Conservation (phyloP, 2,888 invertebrate genomes). For the Caenorhabditis doughertyi region DNA sequence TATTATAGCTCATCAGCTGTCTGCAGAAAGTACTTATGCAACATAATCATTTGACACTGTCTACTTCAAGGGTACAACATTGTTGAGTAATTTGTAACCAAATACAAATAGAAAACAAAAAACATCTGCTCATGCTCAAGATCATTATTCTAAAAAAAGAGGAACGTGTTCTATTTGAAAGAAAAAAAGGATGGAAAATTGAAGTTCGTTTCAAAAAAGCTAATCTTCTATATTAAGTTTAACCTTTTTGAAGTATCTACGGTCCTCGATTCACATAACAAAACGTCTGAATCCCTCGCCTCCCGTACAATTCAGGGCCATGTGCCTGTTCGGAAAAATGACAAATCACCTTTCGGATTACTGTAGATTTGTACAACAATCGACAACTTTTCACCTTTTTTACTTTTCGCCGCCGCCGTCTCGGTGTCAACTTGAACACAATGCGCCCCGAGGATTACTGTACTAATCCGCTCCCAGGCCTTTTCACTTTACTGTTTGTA, state of each 20-base stretch:
- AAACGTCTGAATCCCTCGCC: neutral
- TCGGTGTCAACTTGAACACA: conserved; percentile 37
- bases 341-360: conserved; percentile 37
- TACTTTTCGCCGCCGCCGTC: conserved; percentile 38
- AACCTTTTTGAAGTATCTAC: too few relatives aligned
- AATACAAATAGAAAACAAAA: conserved; percentile 10
- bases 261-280: too few relatives aligned
- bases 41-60: conserved; percentile 39
- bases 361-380: conserved; percentile 27
- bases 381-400: conserved; percentile 55
- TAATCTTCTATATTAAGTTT: too few relatives aligned
- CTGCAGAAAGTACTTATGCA: conserved; percentile 21
- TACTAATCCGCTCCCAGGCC: conserved; percentile 17
- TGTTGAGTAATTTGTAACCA: conserved; percentile 32
- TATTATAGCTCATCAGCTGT: conserved; percentile 19
- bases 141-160: too few relatives aligned
- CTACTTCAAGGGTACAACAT: conserved; percentile 33
- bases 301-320: neutral
- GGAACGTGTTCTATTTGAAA: too few relatives aligned
- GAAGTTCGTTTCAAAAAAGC: too few relatives aligned
- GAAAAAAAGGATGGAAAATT: too few relatives aligned
- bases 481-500: conserved; percentile 20
- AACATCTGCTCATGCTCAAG: conserved; percentile 27
- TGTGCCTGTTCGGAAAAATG: conserved; percentile 6
- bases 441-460: conserved; percentile 43